These are phyloP conservation scores for Daphoenositta chrysoptera DNA, from an alignment of 2,113 vertebrate genomes.

Conservation along the genomic window DNA sequence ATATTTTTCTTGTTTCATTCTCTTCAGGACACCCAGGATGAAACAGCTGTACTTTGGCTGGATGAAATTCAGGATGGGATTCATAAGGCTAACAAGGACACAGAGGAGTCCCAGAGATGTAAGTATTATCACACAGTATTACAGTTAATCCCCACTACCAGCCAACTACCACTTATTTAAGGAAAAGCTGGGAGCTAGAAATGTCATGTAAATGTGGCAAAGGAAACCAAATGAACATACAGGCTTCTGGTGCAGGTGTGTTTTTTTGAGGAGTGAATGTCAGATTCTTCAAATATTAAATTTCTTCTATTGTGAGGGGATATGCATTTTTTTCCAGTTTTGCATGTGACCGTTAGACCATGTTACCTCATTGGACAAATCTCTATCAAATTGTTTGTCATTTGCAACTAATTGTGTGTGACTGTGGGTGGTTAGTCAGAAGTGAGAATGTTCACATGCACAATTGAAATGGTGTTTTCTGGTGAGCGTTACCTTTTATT, in stretches of 20 bases:
- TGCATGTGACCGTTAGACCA: neutral
- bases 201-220: neutral
- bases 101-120: slow-evolving; percentile 88
- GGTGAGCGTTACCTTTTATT: neutral
- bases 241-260: neutral
- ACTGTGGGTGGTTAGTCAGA: neutral
- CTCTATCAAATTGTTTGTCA: neutral
- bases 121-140: slow-evolving; percentile 15
- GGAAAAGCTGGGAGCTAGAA: neutral
- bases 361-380: neutral
- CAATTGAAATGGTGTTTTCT: neutral
- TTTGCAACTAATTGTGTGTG: neutral
- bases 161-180: neutral
- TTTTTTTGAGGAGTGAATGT: neutral
- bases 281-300: neutral
- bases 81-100: slow-evolving; percentile 87
- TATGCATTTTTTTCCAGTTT: neutral
- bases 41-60: slow-evolving; percentile 94
- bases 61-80: slow-evolving; percentile 96
- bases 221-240: neutral
- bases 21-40: slow-evolving; percentile 88
- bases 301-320: neutral
- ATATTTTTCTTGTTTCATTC: neutral
- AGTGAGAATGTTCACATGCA: neutral
- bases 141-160: neutral